Evolutionary conservation across 2,797 vertebrate species (phyloP), one percentile per base, ranked within the genome.

Genomic region (Catharus ustulatus): DNA sequence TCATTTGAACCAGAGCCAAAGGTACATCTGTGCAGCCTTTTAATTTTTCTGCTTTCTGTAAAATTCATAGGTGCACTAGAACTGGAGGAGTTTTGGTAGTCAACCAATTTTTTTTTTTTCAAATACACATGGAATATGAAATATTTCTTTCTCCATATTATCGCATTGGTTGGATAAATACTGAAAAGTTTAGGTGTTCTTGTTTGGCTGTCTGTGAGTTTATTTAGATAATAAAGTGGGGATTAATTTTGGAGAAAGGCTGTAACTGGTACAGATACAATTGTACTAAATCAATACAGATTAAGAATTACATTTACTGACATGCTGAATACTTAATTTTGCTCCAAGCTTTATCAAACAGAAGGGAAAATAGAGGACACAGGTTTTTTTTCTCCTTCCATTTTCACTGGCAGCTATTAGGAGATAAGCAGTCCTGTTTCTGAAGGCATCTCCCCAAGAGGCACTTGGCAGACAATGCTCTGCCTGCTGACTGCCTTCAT

Each of bases 361-460:
- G 58, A 93, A 84, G 40, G 71, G 51, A 58, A 92, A 96, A 78
- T 1, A 87, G 24, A 74, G 23, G 49, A 89, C 66, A 61, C 23
- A 66, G 40, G n/a, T 52, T 86, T 84, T 89, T 91, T 59, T 76
- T 74, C 43, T 58, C 36, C 42, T 91, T 77, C 69, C 69, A 45
- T 91, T 91, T 78, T 62, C 71, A 38, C 55, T 86, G 51, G 45
- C 54, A 93, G 85, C 24, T 76, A 76, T 46, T 58, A 66, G 67
- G 40, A 94, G 90, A 94, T 81, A 93, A 90, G 85, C 73, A 76
- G 77, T 29, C 8, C 59, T 66, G 46, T 62, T 84, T 66, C 71
- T 24, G 74, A 92, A 81, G 81, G 80, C 79, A 69, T 68, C 85
- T 72, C 86, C 88, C 90, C 73, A 78, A 91, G 93, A 82, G 91